Percentiles rank a stretch among this genome's conserved stretches.
Conservation (phyloP, 1,140 invertebrate species). For the Temnothorax curvispinosus region DNA sequence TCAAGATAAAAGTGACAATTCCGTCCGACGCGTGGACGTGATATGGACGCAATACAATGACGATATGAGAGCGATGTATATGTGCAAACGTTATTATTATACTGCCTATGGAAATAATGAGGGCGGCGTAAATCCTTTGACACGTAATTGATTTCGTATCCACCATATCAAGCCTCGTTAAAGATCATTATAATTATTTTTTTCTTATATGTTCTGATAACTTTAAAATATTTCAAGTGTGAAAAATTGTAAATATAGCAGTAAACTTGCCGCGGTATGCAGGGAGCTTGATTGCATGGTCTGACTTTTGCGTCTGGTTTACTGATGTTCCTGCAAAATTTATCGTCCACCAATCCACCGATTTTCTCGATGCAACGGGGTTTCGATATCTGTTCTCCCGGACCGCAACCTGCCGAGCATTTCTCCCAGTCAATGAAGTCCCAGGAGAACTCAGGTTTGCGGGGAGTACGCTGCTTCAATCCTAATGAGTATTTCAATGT, state of each 20-base stretch:
- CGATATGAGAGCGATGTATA: neutral
- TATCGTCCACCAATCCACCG: constrained; percentile 78
- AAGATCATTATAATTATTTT: no score
- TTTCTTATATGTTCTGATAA: neutral
- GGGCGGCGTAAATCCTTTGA: neutral
- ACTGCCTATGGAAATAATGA: neutral
- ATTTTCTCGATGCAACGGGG: constrained; percentile 78
- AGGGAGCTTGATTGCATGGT: constrained; percentile 78
- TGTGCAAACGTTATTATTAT: neutral
- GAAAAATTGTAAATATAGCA: neutral
- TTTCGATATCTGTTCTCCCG: constrained; percentile 84
- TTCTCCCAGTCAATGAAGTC: constrained; percentile 86
- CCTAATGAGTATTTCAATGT: constrained; percentile 79
- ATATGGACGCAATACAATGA: neutral
- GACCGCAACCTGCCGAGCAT: constrained; percentile 88
- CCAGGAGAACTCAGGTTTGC: constrained; percentile 86
- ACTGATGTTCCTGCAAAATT: constrained; percentile 72
- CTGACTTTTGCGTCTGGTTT: constrained; percentile 76
- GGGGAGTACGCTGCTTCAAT: constrained; percentile 64
- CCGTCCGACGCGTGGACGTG: neutral
- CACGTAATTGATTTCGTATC: neutral
- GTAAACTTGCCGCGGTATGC: constrained; percentile 73
- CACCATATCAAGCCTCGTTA: no score
- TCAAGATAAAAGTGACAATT: constrained; percentile 22
- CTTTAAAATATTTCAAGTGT: neutral